phyloP scores from a whole-genome alignment of 2,113 vertebrate genomes.

The Oryzias curvinotus region DNA sequence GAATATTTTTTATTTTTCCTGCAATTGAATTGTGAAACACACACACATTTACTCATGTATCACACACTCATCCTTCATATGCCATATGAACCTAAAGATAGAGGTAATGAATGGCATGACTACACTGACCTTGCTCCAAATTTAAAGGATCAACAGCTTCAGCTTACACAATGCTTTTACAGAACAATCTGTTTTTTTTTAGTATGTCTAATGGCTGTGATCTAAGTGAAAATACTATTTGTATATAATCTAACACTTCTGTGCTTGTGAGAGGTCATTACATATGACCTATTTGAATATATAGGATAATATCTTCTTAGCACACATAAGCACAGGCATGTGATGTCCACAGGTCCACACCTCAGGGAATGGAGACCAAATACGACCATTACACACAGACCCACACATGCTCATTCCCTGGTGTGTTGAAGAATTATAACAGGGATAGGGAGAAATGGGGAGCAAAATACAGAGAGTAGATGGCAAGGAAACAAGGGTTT shows the following conservation, averaged over 20 bases:
- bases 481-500: not conserved
- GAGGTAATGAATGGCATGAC: slow-evolving; percentile 72
- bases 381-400: slow-evolving; percentile 9
- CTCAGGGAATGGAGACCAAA: slow-evolving; percentile 34
- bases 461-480: slow-evolving; percentile 5
- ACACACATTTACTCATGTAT: slow-evolving; percentile 6
- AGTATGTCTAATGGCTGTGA: slow-evolving; percentile 27
- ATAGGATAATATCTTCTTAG: slow-evolving; percentile 31
- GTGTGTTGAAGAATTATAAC: slow-evolving; percentile 35
- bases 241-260: not conserved
- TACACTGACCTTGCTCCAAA: slow-evolving; percentile 56
- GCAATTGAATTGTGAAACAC: slow-evolving; percentile 13
- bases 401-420: slow-evolving; percentile 15
- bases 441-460: slow-evolving; percentile 34
- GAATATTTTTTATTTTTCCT: too few species aligned
- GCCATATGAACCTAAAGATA: not conserved
- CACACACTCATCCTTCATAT: too few species aligned
- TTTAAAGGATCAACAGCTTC: slow-evolving; percentile 64
- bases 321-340: not conserved
- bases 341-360: slow-evolving; percentile 34
- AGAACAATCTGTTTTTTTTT: slow-evolving; percentile 19
- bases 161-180: slow-evolving; percentile 17
- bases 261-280: slow-evolving; percentile 11
- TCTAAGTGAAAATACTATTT: not conserved
- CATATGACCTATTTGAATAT: slow-evolving; percentile 6